A percentile compares a stretch with the other conserved stretches of the same genome.
Evolutionary conservation across 2,888 invertebrate genomes (phyloP).

Genomic region (Patella pellucida): DNA sequence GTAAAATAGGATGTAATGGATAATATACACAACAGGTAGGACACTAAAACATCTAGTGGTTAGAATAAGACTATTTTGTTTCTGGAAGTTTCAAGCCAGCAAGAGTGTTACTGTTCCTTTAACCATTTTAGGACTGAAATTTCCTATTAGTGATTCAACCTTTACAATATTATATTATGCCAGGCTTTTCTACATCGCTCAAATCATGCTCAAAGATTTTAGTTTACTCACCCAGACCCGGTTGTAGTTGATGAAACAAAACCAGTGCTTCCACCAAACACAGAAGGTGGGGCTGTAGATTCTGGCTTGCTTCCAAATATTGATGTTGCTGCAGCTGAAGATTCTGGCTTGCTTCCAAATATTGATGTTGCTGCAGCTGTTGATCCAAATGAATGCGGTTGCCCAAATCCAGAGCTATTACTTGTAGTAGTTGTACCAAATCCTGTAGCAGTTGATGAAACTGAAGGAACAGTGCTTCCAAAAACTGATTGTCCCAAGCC

Average conservation of each 20-base stretch:
- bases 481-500: slow-evolving; percentile 13
- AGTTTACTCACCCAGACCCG: slow-evolving; percentile 24
- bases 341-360: slow-evolving; percentile 10
- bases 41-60: no score
- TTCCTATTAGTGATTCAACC: no score
- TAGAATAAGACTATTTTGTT: no score
- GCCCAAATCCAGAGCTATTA: not conserved
- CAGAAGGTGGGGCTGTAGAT: slow-evolving; percentile 17
- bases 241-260: slow-evolving; percentile 35
- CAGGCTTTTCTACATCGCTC: no score
- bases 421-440: slow-evolving; percentile 22
- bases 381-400: slow-evolving; percentile 28
- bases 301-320: slow-evolving; percentile 6
- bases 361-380: not conserved
- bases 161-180: no score
- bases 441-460: slow-evolving; percentile 17
- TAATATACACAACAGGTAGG: no score
- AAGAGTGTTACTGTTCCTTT: no score
- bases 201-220: no score
- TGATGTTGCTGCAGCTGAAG: slow-evolving; percentile 3
- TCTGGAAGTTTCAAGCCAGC: no score
- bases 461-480: slow-evolving; percentile 13
- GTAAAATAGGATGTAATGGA: no score
- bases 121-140: no score
- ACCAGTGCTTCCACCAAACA: slow-evolving; percentile 12